Base-by-base conservation (phyloP, 2,113 vertebrate species). In the Tauraco erythrolophus region DNA sequence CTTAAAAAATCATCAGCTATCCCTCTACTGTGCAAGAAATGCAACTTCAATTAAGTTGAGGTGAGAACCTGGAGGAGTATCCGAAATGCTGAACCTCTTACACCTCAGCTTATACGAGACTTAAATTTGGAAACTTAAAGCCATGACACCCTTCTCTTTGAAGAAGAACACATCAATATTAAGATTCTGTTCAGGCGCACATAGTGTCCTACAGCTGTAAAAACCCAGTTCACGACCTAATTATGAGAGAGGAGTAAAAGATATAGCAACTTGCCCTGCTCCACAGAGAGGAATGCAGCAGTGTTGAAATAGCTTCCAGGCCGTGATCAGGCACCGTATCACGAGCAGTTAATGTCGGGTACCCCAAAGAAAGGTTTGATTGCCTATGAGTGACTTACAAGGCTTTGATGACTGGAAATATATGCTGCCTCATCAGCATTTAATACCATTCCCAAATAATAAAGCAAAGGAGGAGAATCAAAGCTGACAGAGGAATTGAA, bases 381-480 rank as follows among this genome's bases (percentile, higher is more conserved):
- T 80, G 33, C 50, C 46, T n/a, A 61, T 39, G 10, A 92, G 64
- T n/a, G n/a, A 81, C 71, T 80, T 33, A 12, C 13, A 70, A 21
- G 21, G 21, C 30, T 66, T 78, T 64, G 41, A 61, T 88, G 68
- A 90, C 28, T 60, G 48, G 27, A 91, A 94, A 92, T 81, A 41
- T 11, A 60, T 39, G 30, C 46, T 81, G 85, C 16, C n/a, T 93
- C 45, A 56, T 61, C 45, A 88, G 53, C 25, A 84, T 66, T 88
- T 88, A 60, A 54, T 69, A 72, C 13, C 25, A 58, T 70, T 77
- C 86, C 70, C 76, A 96, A 91, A 66, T 9, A 71, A 53, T 37
- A 83, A 79, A 80, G n/a, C 15, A 77, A 77, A 79, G n/a, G 39
- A 79, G 61, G 27, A 74, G 58, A 93, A 90, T 80, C 85, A 88